Percentiles rank a stretch among this genome's conserved stretches.
phyloP scores from a whole-genome alignment of 2,888 invertebrate species.

The Aleiodes testaceus region DNA sequence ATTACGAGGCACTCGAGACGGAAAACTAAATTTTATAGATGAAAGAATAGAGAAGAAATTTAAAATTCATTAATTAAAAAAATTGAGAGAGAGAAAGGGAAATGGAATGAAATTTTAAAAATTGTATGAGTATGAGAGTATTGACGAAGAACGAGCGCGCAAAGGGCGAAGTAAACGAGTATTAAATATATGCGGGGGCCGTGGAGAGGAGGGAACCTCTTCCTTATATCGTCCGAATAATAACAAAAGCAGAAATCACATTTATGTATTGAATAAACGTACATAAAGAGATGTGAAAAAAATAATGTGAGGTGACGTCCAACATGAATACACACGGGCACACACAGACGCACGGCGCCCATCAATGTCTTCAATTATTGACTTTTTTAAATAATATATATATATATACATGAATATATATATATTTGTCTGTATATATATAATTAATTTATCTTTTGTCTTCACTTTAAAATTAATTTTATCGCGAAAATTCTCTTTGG shows the following conservation, averaged over 20 bases:
- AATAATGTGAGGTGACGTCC: slow-evolving; percentile 41
- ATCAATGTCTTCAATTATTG: slow-evolving; percentile 25
- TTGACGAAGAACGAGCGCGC: slow-evolving; percentile 46
- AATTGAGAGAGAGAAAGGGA: slow-evolving; percentile 39
- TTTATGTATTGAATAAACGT: slow-evolving; percentile 4
- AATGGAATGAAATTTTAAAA: slow-evolving; percentile 57
- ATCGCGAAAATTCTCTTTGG: slow-evolving; percentile 6
- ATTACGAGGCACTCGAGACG: slow-evolving; percentile 26
- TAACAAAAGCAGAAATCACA: slow-evolving; percentile 24
- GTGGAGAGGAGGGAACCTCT: slow-evolving; percentile 70
- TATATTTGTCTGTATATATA: slow-evolving; percentile 35
- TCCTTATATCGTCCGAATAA: slow-evolving; percentile 34
- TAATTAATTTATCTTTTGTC: slow-evolving; percentile 32
- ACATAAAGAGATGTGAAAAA: no score
- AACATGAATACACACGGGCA: slow-evolving; percentile 28
- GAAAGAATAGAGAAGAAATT: slow-evolving; percentile 19
- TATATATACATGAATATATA: slow-evolving; percentile 28
- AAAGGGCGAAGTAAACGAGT: slow-evolving; percentile 63
- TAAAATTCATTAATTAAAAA: slow-evolving; percentile 35
- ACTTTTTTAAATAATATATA: slow-evolving; percentile 36
- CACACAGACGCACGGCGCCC: slow-evolving; percentile 5
- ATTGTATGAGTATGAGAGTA: background rate
- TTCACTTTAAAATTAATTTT: slow-evolving; percentile 7
- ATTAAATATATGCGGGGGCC: slow-evolving; percentile 72
- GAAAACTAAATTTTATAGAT: slow-evolving; percentile 29